phyloP scores from a whole-genome alignment of 2,797 vertebrate genomes.

The Poeciliopsis infans region DNA sequence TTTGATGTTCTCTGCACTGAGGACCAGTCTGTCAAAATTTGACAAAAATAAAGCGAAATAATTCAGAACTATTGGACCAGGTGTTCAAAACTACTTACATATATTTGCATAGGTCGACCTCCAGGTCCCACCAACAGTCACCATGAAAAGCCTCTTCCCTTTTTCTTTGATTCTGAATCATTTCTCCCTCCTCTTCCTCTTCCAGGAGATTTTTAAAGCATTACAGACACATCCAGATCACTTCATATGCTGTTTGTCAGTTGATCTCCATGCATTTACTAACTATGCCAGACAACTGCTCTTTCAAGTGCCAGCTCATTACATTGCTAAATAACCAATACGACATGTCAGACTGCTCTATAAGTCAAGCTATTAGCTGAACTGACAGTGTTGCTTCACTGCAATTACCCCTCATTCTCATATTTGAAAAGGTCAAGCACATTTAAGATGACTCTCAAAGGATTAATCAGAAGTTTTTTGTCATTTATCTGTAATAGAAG shows the following conservation, averaged over 20 bases:
- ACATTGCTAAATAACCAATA: conserved; percentile 1
- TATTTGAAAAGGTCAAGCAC: conserved; percentile 8
- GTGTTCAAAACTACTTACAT: not conserved
- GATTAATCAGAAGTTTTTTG: not conserved
- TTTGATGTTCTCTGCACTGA: not conserved
- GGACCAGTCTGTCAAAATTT: not conserved
- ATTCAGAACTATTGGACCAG: not conserved
- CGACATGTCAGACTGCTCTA: not conserved
- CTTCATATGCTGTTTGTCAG: conserved; percentile 1
- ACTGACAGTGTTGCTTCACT: conserved; percentile 8
- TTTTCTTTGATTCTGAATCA: not conserved
- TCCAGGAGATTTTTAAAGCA: not conserved
- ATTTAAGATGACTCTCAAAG: not conserved
- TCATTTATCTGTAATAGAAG: not conserved
- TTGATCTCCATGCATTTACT: conserved; percentile 3
- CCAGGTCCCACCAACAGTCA: not conserved
- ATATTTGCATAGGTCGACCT: not conserved
- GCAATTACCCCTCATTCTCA: not conserved
- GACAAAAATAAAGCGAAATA: not conserved
- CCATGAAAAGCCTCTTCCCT: not conserved
- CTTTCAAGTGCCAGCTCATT: conserved; percentile 11
- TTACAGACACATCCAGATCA: not conserved
- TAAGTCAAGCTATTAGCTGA: conserved; percentile 9
- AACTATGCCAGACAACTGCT: conserved; percentile 9
- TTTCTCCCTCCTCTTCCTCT: not conserved